These are phyloP conservation scores for Cinclus cinclus DNA, from an alignment of 2,113 vertebrate genomes.

Conservation along the genomic window DNA sequence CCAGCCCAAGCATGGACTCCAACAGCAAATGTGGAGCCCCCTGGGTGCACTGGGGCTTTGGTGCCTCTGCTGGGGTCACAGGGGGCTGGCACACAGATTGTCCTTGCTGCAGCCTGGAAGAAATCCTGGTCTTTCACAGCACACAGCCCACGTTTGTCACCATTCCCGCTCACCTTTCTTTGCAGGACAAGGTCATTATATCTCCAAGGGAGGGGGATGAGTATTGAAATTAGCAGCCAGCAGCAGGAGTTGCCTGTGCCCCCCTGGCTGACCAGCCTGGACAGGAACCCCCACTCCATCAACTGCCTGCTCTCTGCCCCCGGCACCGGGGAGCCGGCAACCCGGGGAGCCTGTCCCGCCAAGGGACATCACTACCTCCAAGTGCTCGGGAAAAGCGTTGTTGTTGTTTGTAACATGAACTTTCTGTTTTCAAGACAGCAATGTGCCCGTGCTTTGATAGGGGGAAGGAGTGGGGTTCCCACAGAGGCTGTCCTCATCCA, in stretches of 20 bases:
- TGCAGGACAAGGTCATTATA: constrained; percentile 50
- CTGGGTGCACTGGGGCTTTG: fast-evolving
- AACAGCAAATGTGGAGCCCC: neutral
- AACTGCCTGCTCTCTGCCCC: fast-evolving
- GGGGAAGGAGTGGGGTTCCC: fast-evolving
- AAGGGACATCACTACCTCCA: neutral
- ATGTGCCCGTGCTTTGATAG: fast-evolving
- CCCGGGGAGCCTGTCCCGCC: fast-evolving
- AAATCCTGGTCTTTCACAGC: neutral
- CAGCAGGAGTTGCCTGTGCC: neutral
- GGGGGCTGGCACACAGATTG: fast-evolving
- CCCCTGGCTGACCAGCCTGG: neutral
- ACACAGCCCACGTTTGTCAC: fast-evolving
- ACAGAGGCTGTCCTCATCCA: fast-evolving
- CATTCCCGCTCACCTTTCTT: neutral
- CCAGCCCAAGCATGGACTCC: neutral
- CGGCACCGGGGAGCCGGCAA: fast-evolving
- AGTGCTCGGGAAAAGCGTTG: neutral
- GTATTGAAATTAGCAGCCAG: neutral
- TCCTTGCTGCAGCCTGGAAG: neutral
- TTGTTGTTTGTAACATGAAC: neutral
- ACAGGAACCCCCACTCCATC: neutral
- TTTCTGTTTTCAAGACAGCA: neutral
- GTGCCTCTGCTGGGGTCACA: neutral
- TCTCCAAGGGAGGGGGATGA: neutral